Conservation (phyloP, 2,888 invertebrate species). For the Gastracanthus pulcherrimus region DNA sequence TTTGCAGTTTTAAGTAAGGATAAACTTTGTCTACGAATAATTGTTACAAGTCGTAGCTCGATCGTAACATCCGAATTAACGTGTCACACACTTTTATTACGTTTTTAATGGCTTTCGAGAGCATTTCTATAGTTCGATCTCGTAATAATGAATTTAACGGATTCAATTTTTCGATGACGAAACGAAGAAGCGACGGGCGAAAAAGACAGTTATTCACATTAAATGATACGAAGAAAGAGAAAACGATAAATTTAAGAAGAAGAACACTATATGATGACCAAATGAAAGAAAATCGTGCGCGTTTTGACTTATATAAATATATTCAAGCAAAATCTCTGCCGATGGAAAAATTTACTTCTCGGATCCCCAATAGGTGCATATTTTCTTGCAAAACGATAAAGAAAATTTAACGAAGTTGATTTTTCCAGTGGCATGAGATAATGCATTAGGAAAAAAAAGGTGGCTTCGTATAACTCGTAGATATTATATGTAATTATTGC, state of each 20-base stretch:
- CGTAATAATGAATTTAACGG: conserved; percentile 29
- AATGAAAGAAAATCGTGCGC: not conserved
- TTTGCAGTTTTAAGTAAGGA: conserved; percentile 39
- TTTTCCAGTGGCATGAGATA: conserved; percentile 6
- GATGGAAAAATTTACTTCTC: conserved; percentile 3
- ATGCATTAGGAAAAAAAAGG: not conserved
- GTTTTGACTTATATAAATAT: conserved; percentile 6
- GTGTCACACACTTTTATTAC: conserved; percentile 46
- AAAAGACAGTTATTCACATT: not conserved
- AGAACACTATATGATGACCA: conserved; percentile 21
- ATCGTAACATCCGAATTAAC: conserved; percentile 52
- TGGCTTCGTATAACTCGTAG: conserved; percentile 63
- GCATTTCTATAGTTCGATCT: conserved; percentile 51
- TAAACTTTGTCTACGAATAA: conserved; percentile 47
- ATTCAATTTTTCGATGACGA: conserved; percentile 9
- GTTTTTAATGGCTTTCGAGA: conserved; percentile 40
- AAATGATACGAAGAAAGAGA: conserved; percentile 1
- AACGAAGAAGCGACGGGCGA: not conserved
- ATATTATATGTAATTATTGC: conserved; percentile 63
- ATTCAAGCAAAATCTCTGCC: not conserved
- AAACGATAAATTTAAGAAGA: not conserved
- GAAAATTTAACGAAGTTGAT: not conserved
- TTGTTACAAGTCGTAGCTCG: conserved; percentile 42
- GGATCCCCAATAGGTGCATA: not conserved
- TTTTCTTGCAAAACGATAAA: conserved; percentile 7